Evolutionary conservation across 2,797 vertebrate genomes (phyloP), one percentile per base, ranked within the genome.

Genomic region (Melanotaenia nigrans): DNA sequence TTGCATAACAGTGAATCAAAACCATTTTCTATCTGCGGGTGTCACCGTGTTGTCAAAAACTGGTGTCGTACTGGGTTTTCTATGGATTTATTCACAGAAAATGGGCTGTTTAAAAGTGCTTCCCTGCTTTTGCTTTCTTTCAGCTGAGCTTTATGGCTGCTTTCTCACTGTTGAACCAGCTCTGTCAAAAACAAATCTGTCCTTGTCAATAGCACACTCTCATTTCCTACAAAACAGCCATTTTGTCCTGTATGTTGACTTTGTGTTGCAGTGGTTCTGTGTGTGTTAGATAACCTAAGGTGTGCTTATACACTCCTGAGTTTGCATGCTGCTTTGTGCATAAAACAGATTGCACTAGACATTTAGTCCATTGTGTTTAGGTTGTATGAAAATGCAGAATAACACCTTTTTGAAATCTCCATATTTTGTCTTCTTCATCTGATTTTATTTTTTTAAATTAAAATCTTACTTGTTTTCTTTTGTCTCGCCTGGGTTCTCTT

Each of bases 1-100:
- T 90, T 87, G 64, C 73, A 55, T 75, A 90, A 91, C 61, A 78
- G 80, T 38, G 20, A 16, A 73, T 87, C 65, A 73, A 81, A 75
- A 47, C 42, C 54, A 14, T 66, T 75, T 40, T 57, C 18, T 36
- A 78, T 68, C 65, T 55, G 54, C 5, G 68, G 76, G 60, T 81
- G 78, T 47, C 59, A 76, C 71, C 58, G 35, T 49, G 61, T 38
- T 71, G 69, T 85, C 80, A 80, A 66, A 83, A 62, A 73, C 24
- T 13, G 72, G 24, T 5, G 14, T 40, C 36, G 7, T 3, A 8
- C 69, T 85, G 71, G 73, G 82, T 66, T 65, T 61, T 42, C 61
- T 83, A 57, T 25, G 3, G 51, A 79, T 32, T 25, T 33, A 10
- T 59, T 49, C 32, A 53, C 51, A 65, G 6, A 24, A n/a, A 68